A percentile compares a stretch with the other conserved stretches of the same genome.
Evolutionary conservation across 1,140 invertebrate genomes (phyloP).

Genomic region (Drosophila novamexicana): DNA sequence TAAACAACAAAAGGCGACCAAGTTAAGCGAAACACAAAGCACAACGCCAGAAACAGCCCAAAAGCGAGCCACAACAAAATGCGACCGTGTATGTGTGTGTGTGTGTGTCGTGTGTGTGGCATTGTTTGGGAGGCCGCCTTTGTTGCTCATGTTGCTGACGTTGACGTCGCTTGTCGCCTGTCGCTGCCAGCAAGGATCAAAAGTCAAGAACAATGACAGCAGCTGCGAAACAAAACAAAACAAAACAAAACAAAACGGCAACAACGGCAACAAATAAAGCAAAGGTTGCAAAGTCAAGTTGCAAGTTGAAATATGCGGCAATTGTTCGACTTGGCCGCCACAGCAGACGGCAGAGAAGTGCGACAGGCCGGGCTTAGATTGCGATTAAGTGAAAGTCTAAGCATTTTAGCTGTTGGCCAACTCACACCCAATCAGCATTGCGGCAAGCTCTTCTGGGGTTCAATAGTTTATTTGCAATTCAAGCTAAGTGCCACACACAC

Average conservation of each 20-base stretch:
- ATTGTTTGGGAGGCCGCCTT: slow-evolving; percentile 52
- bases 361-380: not conserved
- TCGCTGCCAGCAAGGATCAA: slow-evolving; percentile 77
- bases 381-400: slow-evolving; percentile 46
- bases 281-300: slow-evolving; percentile 76
- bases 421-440: slow-evolving; percentile 17
- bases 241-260: slow-evolving; percentile 38
- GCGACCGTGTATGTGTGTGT: not conserved
- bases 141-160: slow-evolving; percentile 77
- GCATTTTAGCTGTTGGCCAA: slow-evolving; percentile 29
- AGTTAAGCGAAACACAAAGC: slow-evolving; percentile 67
- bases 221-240: slow-evolving; percentile 50
- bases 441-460: slow-evolving; percentile 25
- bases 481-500: slow-evolving; percentile 32
- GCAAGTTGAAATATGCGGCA: slow-evolving; percentile 78
- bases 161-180: slow-evolving; percentile 72
- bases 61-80: slow-evolving; percentile 39
- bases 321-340: slow-evolving; percentile 61
- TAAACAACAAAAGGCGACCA: slow-evolving; percentile 58
- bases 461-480: slow-evolving; percentile 55
- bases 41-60: slow-evolving; percentile 38
- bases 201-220: slow-evolving; percentile 80
- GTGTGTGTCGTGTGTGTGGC: slow-evolving; percentile 23
- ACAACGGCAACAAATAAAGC: slow-evolving; percentile 20
- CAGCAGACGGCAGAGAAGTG: slow-evolving; percentile 12